phyloP scores from a whole-genome alignment of 2,113 vertebrate genomes.

The Oreotrochilus melanogaster region DNA sequence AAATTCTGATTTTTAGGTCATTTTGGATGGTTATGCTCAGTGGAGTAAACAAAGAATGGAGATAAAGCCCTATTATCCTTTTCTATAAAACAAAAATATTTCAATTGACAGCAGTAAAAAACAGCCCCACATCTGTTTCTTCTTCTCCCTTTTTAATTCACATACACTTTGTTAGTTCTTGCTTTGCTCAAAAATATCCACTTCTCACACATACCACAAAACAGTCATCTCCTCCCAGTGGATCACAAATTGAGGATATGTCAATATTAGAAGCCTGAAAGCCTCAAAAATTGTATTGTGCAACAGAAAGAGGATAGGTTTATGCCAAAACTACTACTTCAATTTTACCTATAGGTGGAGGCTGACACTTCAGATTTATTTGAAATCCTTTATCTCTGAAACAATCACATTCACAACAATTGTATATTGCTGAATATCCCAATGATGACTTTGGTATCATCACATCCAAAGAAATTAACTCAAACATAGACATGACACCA shows the following conservation, averaged over 20 bases:
- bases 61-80: background rate
- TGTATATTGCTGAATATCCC: background rate
- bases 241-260: background rate
- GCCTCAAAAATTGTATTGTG: background rate
- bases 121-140: background rate
- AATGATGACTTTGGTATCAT: background rate
- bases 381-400: background rate
- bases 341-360: background rate
- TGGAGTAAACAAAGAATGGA: background rate
- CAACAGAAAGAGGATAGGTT: background rate
- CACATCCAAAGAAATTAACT: background rate
- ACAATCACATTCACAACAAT: background rate
- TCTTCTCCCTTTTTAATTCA: background rate
- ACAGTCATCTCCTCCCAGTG: background rate
- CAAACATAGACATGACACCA: background rate
- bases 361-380: background rate
- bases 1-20: background rate
- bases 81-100: background rate
- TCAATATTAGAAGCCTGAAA: background rate
- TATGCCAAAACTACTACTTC: background rate
- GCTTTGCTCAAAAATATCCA: background rate
- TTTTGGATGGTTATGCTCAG: background rate
- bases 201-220: background rate
- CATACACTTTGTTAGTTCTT: background rate
- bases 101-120: background rate